These are phyloP conservation scores for Ephestia elutella DNA, from an alignment of 1,140 invertebrate species.

Conservation along the genomic window DNA sequence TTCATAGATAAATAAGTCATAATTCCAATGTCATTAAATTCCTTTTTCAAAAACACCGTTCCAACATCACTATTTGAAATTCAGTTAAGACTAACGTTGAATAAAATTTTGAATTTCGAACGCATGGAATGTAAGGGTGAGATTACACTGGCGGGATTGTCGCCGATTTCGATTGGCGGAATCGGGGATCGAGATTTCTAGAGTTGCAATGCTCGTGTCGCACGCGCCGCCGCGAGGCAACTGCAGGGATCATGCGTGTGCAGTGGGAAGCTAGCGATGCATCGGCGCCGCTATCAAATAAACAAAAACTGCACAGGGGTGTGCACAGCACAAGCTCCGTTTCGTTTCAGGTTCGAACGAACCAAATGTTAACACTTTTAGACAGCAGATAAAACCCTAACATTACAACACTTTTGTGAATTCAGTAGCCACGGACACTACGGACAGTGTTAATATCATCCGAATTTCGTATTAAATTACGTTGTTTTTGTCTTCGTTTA, in stretches of 20 bases:
- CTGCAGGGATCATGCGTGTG: slow-evolving; percentile 52
- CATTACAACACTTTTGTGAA: too few species aligned
- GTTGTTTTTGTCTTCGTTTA: too few species aligned
- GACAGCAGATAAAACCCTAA: too few species aligned
- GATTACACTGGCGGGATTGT: slow-evolving; percentile 18
- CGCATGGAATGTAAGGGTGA: slow-evolving; percentile 20
- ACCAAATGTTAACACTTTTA: slow-evolving; percentile 24
- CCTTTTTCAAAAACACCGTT: background rate
- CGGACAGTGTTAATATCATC: too few species aligned
- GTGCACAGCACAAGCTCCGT: slow-evolving; percentile 42
- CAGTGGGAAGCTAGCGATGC: slow-evolving; percentile 47
- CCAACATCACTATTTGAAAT: background rate
- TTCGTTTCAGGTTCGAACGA: slow-evolving; percentile 21
- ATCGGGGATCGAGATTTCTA: slow-evolving; percentile 20
- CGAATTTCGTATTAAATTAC: too few species aligned
- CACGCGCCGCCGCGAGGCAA: slow-evolving; percentile 53
- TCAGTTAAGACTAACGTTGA: background rate
- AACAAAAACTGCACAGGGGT: slow-evolving; percentile 57
- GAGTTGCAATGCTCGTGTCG: slow-evolving; percentile 43
- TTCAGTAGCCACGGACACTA: too few species aligned
- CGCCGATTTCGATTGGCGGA: slow-evolving; percentile 7
- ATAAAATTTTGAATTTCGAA: slow-evolving; percentile 15
- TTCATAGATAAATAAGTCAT: background rate
- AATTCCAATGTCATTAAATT: slow-evolving; percentile 4
- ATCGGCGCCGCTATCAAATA: slow-evolving; percentile 56